Evolutionary conservation across 2,888 invertebrate genomes (phyloP).

Genomic region (Lasioglossum lativentre): DNA sequence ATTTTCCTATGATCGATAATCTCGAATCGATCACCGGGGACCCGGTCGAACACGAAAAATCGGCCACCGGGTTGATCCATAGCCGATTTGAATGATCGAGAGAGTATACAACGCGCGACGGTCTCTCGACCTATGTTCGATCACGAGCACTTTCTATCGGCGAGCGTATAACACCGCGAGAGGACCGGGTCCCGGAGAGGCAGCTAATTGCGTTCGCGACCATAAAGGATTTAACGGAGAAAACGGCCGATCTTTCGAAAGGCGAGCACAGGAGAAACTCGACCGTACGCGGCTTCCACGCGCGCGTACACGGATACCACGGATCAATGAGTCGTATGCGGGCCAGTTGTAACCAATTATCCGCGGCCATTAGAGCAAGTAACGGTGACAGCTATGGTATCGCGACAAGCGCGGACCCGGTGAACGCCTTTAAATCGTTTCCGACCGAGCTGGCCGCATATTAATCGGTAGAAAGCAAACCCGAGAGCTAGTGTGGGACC

Average conservation of each 20-base stretch:
- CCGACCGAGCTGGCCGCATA: slow-evolving; percentile 69
- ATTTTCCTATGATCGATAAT: slow-evolving; percentile 25
- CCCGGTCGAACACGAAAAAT: slow-evolving; percentile 15
- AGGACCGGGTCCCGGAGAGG: slow-evolving; percentile 44
- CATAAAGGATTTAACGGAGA: slow-evolving; percentile 61
- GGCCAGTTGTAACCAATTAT: slow-evolving; percentile 69
- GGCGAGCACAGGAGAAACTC: slow-evolving; percentile 61
- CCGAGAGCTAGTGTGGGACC: slow-evolving; percentile 35
- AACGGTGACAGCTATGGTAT: slow-evolving; percentile 65
- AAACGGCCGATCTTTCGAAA: slow-evolving; percentile 65
- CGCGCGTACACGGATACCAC: slow-evolving; percentile 40
- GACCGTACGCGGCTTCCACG: slow-evolving; percentile 48
- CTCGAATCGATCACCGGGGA: slow-evolving; percentile 6
- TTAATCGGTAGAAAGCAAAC: slow-evolving; percentile 78
- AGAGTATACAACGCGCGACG: not conserved
- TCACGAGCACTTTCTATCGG: slow-evolving; percentile 59
- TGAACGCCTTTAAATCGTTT: slow-evolving; percentile 73
- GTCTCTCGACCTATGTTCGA: slow-evolving; percentile 30
- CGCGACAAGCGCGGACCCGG: slow-evolving; percentile 58
- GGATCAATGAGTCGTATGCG: slow-evolving; percentile 58
- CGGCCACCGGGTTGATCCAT: not conserved
- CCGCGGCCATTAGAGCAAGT: slow-evolving; percentile 60
- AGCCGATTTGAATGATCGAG: slow-evolving; percentile 35
- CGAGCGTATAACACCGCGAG: slow-evolving; percentile 26
- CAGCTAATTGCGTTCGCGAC: slow-evolving; percentile 65